Base-by-base conservation (phyloP, 37 sponge, comb jelly and placozoan species). In the Corticium candelabrum region DNA sequence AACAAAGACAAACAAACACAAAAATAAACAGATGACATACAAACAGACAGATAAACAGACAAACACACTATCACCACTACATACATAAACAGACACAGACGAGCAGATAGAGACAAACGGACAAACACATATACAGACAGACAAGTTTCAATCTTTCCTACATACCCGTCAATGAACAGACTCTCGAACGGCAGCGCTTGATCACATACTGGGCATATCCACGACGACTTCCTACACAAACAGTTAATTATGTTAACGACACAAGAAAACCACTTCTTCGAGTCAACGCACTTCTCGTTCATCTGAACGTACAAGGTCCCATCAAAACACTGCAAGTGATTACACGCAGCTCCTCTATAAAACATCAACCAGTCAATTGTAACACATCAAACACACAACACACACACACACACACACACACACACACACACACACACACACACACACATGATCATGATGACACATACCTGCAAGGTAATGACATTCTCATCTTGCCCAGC, bases 281-380 rank as follows among this genome's bases (percentile, higher is more conserved):
- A 21, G 11, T 27, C 11, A 50, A 79, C 82, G 67, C 34, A 89
- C 90, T 77, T 91, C 78, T 91, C 92, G 38, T 91, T 94, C 91
- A 94, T 88, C 82, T 96, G 93, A 37, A 92, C 74, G 73, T 88
- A 96, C 2, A 87, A 76, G 31, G 77, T 80, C 21, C 90, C 97
- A 74, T 96, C 97, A 82, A 96, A 96, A 62, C 97, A 96, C 85
- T 96, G 97, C 32, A 93, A 40, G 83, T 96, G 97, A 7, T 68
- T 86, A 68, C 97, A 96, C 0, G 56, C 40, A 0, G 41, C 72
- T 7, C 89, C 80, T 77, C 96, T 88, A 40, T 38, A 83, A 39
- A 71, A 41, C 11, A 74, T 70, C 40, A 39, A 69, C 7, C 41
- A 50, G 27, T 74, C 39, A 31, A 74, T 62, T 73, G 68, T 80